Evolutionary conservation across 2,113 vertebrate species (phyloP), one percentile per base, ranked within the genome.

Genomic region (Gobius niger): DNA sequence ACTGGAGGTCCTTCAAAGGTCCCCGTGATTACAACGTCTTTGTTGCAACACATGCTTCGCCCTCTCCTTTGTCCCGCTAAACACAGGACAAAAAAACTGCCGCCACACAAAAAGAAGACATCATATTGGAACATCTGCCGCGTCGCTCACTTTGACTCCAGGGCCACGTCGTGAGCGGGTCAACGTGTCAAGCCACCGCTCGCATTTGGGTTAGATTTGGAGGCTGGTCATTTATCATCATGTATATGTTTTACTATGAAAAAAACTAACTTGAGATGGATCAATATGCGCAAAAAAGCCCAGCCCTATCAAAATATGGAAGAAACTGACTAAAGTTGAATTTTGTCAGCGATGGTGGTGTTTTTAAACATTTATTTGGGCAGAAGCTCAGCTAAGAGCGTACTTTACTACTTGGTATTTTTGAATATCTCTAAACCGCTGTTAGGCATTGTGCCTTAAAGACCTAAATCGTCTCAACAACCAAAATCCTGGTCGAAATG

Each of bases 21-120:
- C n/a, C 49, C n/a, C 1, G 10, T 82, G 66, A 87, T 85, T 84
- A 79, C 73, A 76, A 81, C 67, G 78, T 76, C 76, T 75, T 82
- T 84, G 74, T 83, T 72, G 70, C 40, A 67, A 46, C 68, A 76
- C 71, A 80, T 82, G 76, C 70, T 75, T 73, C 12, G 4, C 82
- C 82, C 73, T 70, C 52, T 67, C 34, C 7, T 75, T 40, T 12
- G 69, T 83, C 74, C 62, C 5, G 47, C 50, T 72, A 60, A 74
- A 80, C 13, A 72, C 62, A 13, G 44, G 50, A 61, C 50, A 34
- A 34, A 34, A 34, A 34, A 34, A 76, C 72, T 12, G 71, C 46
- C 18, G n/a, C 3, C 8, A 40, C 59, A 76, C 67, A 76, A 82
- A 66, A 68, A 13, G 49, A 47, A 44, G 70, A 76, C 77, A 82